Evolutionary conservation across 37 sponge, comb jelly and placozoan genomes (phyloP).

Genomic region (Ianthella basta): DNA sequence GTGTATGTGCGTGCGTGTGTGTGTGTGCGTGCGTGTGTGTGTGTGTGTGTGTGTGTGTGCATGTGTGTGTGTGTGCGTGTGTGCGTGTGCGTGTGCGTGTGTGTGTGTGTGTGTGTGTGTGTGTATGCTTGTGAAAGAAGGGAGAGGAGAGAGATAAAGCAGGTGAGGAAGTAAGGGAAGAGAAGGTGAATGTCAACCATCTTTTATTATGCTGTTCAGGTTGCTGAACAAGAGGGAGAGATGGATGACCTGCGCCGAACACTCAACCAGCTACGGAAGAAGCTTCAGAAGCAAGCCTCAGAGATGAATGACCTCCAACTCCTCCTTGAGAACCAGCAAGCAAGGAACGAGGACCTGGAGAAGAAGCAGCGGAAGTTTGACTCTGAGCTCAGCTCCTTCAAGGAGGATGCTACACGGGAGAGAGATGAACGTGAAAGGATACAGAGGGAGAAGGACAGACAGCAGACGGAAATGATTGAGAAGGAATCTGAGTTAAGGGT

Average conservation of each 20-base stretch:
- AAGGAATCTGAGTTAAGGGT: conserved; percentile 63
- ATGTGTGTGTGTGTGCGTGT: neutral
- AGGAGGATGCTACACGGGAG: conserved; percentile 69
- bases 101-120: too few species aligned
- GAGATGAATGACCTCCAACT: conserved; percentile 96
- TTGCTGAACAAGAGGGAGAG: conserved; percentile 77
- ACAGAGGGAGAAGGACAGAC: conserved; percentile 57
- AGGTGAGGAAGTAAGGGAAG: too few species aligned
- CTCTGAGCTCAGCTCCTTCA: conserved; percentile 69
- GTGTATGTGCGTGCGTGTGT: neutral
- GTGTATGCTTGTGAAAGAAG: neutral
- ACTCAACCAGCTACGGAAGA: conserved; percentile 77
- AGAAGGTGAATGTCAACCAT: too few species aligned
- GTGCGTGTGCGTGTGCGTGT: too few species aligned
- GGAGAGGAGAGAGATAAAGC: too few species aligned
- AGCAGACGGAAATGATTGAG: conserved; percentile 49
- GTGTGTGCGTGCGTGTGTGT: too few species aligned
- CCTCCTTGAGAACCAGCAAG: conserved; percentile 87
- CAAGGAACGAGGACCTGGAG: conserved; percentile 93
- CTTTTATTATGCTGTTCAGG: conserved; percentile 29
- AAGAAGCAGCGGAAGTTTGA: conserved; percentile 96
- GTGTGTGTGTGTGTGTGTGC: too few species aligned
- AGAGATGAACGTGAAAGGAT: conserved; percentile 59
- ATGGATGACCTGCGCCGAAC: conserved; percentile 74
- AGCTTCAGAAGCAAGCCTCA: conserved; percentile 67